Percentiles rank a stretch among this genome's conserved stretches.
These are phyloP conservation scores for Dipodomys stephensi DNA, from an alignment of 2,113 vertebrate genomes.

Conservation along the genomic window DNA sequence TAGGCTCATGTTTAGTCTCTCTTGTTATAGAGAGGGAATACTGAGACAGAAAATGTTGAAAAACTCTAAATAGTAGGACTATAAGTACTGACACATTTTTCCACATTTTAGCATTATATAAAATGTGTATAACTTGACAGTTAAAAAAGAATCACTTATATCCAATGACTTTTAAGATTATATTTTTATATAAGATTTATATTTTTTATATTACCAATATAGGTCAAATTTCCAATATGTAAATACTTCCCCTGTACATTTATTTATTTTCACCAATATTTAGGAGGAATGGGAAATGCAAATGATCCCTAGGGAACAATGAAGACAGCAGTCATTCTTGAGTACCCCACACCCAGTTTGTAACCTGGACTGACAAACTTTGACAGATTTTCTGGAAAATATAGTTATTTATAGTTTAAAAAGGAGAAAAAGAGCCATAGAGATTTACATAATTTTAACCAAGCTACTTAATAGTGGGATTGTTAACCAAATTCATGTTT, in stretches of 20 bases:
- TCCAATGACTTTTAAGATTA: background rate
- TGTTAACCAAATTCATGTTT: background rate
- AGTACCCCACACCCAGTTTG: background rate
- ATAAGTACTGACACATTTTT: background rate
- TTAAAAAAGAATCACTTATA: background rate
- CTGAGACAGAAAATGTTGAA: background rate
- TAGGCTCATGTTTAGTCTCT: background rate
- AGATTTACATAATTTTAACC: background rate
- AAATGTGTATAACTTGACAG: background rate
- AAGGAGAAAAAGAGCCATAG: background rate
- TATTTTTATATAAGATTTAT: slow-evolving; percentile 17
- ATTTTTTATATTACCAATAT: background rate
- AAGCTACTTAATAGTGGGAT: background rate
- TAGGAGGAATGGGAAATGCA: background rate
- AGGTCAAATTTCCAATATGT: background rate
- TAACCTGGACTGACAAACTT: background rate
- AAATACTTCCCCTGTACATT: background rate
- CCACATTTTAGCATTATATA: background rate
- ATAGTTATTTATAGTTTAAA: background rate
- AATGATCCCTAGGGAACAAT: background rate
- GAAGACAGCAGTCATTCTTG: background rate
- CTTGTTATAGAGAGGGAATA: background rate
- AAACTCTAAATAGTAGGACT: background rate
- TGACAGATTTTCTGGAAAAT: background rate
- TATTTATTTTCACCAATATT: background rate